These are phyloP conservation scores for Cantharis nigra DNA, from an alignment of 2,888 invertebrate genomes.

Conservation along the genomic window DNA sequence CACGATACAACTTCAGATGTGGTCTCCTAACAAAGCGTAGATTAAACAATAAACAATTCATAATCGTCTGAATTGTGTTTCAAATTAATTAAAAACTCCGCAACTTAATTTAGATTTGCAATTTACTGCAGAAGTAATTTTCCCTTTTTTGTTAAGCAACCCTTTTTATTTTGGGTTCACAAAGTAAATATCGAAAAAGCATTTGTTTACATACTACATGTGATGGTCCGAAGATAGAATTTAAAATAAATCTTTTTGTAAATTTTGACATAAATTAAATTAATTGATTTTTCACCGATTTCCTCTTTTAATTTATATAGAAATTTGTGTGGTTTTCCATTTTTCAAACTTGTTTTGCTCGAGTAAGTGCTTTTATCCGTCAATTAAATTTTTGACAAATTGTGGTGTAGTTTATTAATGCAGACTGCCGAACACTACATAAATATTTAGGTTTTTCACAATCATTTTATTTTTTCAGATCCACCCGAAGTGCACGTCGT, in stretches of 20 bases:
- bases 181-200: not conserved
- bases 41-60: constrained; percentile 5
- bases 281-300: not conserved
- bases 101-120: constrained; percentile 1
- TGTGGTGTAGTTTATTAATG: not conserved
- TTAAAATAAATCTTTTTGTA: not conserved
- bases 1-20: not conserved
- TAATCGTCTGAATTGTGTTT: constrained; percentile 1
- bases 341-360: not conserved
- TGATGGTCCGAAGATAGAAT: not conserved
- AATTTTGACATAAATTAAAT: constrained; percentile 1
- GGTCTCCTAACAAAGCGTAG: not conserved
- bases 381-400: constrained; percentile 1
- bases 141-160: not conserved
- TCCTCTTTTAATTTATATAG: not conserved
- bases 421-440: not conserved
- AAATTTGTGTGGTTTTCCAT: not conserved
- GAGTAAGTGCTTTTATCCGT: not conserved
- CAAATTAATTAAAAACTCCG: not conserved
- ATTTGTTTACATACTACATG: not conserved
- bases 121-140: not conserved
- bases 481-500: constrained; percentile 68
- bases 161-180: not conserved
- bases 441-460: not conserved
- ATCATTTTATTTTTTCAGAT: constrained; percentile 51